Base-by-base conservation (phyloP, 2,113 vertebrate genomes). In the Planiliza haematocheilus region DNA sequence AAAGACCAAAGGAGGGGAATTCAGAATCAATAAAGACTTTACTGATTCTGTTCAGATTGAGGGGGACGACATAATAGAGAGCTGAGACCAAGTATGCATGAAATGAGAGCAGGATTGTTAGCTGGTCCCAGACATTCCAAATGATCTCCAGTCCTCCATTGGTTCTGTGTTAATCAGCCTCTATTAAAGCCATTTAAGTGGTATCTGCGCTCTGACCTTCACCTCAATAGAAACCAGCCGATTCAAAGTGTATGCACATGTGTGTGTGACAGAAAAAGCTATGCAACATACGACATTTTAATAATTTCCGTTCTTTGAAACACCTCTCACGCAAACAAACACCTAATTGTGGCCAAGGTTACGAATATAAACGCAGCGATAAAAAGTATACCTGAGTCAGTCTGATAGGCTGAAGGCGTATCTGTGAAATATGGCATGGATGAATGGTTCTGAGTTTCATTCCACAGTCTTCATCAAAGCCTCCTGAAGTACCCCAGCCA, bases 391-490 rank as follows among this genome's bases (percentile, higher is more conserved):
- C 55, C 73, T 62, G 14, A 71, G 45, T 82, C 49, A 37, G 11
- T 72, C 50, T 69, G 86, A 83, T 86, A 34, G 70, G 69, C 73
- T 50, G 52, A 81, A 86, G 78, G 65, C 70, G 0, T 74, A 61
- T 80, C 57, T 68, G 62, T 74, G 81, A 83, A 76, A 63, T 56
- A 76, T 30, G 66, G 60, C 56, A 37, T 37, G 68, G 73, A 67
- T 77, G 79, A 82, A 73, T 42, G 70, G 70, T 76, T 77, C 39
- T 3, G 48, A 83, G 68, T 78, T 63, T 70, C 65, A 77, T 74
- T 83, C 75, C 83, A 62, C 46, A 64, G 80, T 73, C 45, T 34
- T 83, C 88, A 90, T 92, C 88, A 90, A 90, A 91, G 86, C 62
- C 68, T 86, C 71, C 55, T 86, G 79, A 86, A 57, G 55, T 71